phyloP scores from a whole-genome alignment of 2,113 vertebrate species.

The Coryphaenoides rupestris region DNA sequence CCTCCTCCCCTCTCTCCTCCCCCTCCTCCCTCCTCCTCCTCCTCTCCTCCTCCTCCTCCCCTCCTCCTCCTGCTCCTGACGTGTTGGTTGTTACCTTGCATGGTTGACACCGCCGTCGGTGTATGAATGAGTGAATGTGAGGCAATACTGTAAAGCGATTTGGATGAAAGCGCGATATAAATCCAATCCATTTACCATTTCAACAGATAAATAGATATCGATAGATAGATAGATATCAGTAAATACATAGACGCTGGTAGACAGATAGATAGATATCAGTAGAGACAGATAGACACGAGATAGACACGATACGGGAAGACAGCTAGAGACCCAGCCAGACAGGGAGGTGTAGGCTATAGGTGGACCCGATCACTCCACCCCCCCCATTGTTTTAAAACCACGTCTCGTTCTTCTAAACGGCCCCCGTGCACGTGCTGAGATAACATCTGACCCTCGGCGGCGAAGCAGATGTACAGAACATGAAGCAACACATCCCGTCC shows the following conservation, averaged over 20 bases:
- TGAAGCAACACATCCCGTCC: conserved; percentile 39
- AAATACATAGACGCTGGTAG: neutral
- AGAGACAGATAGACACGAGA: conserved; percentile 3
- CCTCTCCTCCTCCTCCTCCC: no score
- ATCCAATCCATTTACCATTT: no score
- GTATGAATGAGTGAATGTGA: no score
- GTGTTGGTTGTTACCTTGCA: no score
- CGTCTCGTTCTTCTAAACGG: conserved; percentile 3
- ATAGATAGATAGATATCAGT: neutral
- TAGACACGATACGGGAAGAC: neutral
- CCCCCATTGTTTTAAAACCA: conserved; percentile 16
- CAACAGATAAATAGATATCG: conserved; percentile 8
- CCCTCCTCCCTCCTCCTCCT: no score
- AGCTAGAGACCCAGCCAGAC: neutral
- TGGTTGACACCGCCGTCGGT: no score
- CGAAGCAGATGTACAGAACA: conserved; percentile 59
- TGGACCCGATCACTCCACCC: neutral
- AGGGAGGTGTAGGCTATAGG: neutral
- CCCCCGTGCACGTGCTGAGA: conserved; percentile 34
- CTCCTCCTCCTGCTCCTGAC: no score
- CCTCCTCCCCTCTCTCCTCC: no score
- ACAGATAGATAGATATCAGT: neutral
- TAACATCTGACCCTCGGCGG: conserved; percentile 45
- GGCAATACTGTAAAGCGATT: no score
- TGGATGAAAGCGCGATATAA: no score